A percentile compares a stretch with the other conserved stretches of the same genome.
Conservation (phyloP, 37 sponge, comb jelly and placozoan species). For the Cladorhizidae sp. region DNA sequence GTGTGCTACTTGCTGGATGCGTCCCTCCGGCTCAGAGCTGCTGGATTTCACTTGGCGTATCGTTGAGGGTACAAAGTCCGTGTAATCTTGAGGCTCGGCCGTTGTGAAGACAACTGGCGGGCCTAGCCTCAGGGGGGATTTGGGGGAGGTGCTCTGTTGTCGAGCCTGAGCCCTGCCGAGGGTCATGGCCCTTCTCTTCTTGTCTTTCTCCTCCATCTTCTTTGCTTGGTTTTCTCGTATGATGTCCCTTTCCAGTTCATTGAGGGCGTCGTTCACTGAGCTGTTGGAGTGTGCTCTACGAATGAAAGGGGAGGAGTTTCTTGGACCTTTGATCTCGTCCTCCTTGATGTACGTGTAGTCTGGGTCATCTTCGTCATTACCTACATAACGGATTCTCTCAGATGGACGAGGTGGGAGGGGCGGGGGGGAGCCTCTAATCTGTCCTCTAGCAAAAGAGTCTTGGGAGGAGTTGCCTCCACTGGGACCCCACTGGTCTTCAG, state of each 20-base stretch:
- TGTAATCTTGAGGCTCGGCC: constrained; percentile 47
- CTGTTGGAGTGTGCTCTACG: too few species aligned
- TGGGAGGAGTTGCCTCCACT: neutral
- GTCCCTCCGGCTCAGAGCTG: constrained; percentile 2
- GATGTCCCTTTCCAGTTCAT: constrained; percentile 22
- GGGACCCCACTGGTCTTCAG: neutral
- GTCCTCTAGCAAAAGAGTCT: neutral
- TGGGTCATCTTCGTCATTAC: constrained; percentile 37
- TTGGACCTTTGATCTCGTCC: constrained; percentile 31
- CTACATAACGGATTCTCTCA: neutral
- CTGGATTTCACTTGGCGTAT: neutral
- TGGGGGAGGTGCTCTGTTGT: neutral
- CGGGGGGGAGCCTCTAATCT: neutral
- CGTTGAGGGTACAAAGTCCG: constrained; percentile 42
- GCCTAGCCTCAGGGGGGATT: neutral
- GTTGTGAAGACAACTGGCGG: neutral
- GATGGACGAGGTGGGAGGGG: constrained; percentile 44
- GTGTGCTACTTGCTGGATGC: neutral
- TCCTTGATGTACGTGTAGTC: constrained; percentile 56
- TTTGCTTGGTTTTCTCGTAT: constrained; percentile 27
- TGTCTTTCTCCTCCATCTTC: constrained; percentile 10
- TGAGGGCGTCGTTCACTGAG: constrained; percentile 21
- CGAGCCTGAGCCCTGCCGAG: neutral
- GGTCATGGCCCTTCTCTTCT: constrained; percentile 8
- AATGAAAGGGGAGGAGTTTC: neutral